A percentile compares a stretch with the other conserved stretches of the same genome.
Evolutionary conservation across 2,113 vertebrate genomes (phyloP).

Genomic region (Ginglymostoma cirratum): DNA sequence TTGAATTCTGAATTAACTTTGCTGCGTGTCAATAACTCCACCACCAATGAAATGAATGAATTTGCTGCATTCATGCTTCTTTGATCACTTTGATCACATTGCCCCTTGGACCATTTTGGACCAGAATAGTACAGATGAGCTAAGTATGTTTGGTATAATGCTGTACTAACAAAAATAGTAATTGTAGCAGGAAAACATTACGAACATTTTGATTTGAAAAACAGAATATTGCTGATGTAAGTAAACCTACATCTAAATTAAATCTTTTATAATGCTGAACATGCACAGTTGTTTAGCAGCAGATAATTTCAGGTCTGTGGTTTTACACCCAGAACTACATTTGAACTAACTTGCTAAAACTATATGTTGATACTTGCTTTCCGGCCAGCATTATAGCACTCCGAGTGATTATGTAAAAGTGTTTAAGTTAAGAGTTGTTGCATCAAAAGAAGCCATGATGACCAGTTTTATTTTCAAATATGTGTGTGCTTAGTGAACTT

Average conservation of each 20-base stretch:
- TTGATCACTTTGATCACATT: neutral
- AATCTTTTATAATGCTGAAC: neutral
- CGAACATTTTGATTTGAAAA: neutral
- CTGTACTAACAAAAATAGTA: too few species aligned
- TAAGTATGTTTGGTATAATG: neutral
- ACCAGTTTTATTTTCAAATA: neutral
- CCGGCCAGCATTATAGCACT: neutral
- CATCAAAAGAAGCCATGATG: neutral
- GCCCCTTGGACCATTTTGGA: neutral
- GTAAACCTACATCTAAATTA: neutral
- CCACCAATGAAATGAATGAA: neutral
- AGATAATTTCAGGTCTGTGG: neutral
- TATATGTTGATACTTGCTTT: neutral
- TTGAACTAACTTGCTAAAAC: neutral
- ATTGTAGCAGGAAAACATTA: neutral
- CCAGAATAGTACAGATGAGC: neutral
- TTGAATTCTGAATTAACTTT: neutral
- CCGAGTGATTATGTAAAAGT: neutral
- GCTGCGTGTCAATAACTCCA: neutral
- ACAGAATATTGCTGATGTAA: neutral
- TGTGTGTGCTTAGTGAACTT: neutral
- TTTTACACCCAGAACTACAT: neutral
- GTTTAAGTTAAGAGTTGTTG: neutral
- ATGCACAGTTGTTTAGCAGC: neutral
- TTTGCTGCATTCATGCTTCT: neutral